Conservation (phyloP, 2,113 vertebrate genomes). For the Vulpes vulpes region DNA sequence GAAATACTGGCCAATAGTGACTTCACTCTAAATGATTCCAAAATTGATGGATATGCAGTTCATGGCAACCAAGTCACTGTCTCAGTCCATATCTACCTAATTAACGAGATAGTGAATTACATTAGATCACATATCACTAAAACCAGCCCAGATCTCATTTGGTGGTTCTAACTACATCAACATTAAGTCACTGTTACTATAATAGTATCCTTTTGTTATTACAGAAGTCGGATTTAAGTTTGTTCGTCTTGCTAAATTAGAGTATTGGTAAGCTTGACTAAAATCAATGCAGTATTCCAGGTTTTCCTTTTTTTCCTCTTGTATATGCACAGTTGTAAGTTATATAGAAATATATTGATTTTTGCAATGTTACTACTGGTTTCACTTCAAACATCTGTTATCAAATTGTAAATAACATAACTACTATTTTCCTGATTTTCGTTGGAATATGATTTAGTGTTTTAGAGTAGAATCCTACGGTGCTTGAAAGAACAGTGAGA, state of each 20-base stretch:
- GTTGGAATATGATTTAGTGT: background rate
- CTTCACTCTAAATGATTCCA: background rate
- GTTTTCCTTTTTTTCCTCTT: slow-evolving; percentile 35
- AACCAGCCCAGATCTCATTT: background rate
- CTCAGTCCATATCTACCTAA: background rate
- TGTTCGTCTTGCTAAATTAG: background rate
- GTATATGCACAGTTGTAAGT: background rate
- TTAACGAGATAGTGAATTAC: background rate
- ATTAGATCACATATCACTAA: background rate
- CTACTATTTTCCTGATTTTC: background rate
- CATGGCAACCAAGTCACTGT: background rate
- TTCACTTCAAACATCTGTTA: background rate
- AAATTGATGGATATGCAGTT: background rate
- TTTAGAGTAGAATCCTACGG: background rate
- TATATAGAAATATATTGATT: background rate
- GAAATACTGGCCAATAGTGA: background rate
- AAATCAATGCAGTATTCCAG: slow-evolving; percentile 19
- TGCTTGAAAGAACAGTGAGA: background rate
- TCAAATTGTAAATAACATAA: background rate
- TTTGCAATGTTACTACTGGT: background rate
- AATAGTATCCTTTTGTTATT: background rate
- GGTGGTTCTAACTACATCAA: background rate
- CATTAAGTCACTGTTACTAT: background rate
- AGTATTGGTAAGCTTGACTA: background rate
- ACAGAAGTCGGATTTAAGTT: background rate